These are phyloP conservation scores for Drosophila mulleri DNA, from an alignment of 2,888 invertebrate species.

Conservation along the genomic window DNA sequence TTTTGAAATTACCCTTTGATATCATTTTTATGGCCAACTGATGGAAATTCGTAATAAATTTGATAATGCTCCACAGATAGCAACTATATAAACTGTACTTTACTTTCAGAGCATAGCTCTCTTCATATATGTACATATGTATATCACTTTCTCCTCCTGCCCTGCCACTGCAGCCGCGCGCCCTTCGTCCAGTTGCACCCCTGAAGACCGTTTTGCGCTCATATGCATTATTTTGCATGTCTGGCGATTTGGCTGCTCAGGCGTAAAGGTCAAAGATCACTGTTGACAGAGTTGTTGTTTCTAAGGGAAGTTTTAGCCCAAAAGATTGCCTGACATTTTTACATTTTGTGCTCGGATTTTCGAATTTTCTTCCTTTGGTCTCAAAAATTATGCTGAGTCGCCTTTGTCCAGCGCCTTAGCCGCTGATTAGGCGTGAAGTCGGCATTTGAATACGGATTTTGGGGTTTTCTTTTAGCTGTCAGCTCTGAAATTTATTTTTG, in stretches of 20 bases:
- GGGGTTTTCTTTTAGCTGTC: slow-evolving; percentile 28
- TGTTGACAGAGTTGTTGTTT: slow-evolving; percentile 68
- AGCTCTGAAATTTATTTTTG: slow-evolving; percentile 42
- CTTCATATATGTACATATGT: not conserved
- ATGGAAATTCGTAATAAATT: slow-evolving; percentile 69
- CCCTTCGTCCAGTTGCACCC: slow-evolving; percentile 70
- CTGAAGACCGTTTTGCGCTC: slow-evolving; percentile 46
- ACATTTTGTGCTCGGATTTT: slow-evolving; percentile 68
- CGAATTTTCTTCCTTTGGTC: slow-evolving; percentile 49
- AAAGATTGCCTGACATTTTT: slow-evolving; percentile 45
- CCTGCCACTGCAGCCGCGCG: slow-evolving; percentile 28
- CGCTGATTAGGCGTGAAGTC: slow-evolving; percentile 79
- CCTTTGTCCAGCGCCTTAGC: slow-evolving; percentile 57
- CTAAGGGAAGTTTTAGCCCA: slow-evolving; percentile 39
- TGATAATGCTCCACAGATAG: slow-evolving; percentile 32
- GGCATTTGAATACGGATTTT: slow-evolving; percentile 68
- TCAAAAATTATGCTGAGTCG: slow-evolving; percentile 60
- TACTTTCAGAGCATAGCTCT: slow-evolving; percentile 1
- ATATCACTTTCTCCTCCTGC: slow-evolving; percentile 16
- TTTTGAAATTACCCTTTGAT: slow-evolving; percentile 58
- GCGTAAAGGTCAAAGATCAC: slow-evolving; percentile 83
- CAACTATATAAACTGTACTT: slow-evolving; percentile 11
- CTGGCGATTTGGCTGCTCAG: slow-evolving; percentile 75
- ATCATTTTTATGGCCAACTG: slow-evolving; percentile 70
- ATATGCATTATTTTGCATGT: slow-evolving; percentile 81